Conservation (phyloP, 2,888 invertebrate species). For the Ferrisia virgata region DNA sequence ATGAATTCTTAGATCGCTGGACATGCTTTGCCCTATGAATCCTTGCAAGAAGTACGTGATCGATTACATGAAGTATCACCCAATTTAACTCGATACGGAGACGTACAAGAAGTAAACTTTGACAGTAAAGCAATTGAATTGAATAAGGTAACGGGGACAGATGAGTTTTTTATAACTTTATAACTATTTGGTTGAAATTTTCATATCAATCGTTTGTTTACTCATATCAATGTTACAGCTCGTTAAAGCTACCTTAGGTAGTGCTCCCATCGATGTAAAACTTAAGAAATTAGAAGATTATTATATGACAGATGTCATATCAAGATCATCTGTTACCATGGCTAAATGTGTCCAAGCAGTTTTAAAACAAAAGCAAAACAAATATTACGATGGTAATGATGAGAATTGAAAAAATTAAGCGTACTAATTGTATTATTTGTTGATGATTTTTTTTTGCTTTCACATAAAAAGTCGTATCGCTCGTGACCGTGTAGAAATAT, state of each 20-base stretch:
- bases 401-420: not conserved
- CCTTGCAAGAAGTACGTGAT: slow-evolving; percentile 73
- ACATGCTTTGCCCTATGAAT: slow-evolving; percentile 79
- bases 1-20: slow-evolving; percentile 58
- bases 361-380: slow-evolving; percentile 62
- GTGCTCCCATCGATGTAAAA: slow-evolving; percentile 65
- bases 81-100: slow-evolving; percentile 79
- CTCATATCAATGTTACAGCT: slow-evolving; percentile 52
- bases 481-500: not conserved
- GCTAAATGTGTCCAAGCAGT: slow-evolving; percentile 95
- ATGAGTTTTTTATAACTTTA: too few species aligned
- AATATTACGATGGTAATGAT: slow-evolving; percentile 51
- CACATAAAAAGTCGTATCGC: not conserved
- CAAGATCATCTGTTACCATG: slow-evolving; percentile 96
- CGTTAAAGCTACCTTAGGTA: slow-evolving; percentile 52
- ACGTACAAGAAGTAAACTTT: slow-evolving; percentile 79
- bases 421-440: not conserved
- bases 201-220: not conserved
- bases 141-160: slow-evolving; percentile 61
- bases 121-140: slow-evolving; percentile 76
- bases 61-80: slow-evolving; percentile 85
- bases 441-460: not conserved
- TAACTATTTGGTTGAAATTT: not conserved
- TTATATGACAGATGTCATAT: slow-evolving; percentile 95
- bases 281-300: slow-evolving; percentile 77